These are phyloP conservation scores for Drosophila hydei DNA, from an alignment of 1,140 invertebrate species.

Conservation along the genomic window DNA sequence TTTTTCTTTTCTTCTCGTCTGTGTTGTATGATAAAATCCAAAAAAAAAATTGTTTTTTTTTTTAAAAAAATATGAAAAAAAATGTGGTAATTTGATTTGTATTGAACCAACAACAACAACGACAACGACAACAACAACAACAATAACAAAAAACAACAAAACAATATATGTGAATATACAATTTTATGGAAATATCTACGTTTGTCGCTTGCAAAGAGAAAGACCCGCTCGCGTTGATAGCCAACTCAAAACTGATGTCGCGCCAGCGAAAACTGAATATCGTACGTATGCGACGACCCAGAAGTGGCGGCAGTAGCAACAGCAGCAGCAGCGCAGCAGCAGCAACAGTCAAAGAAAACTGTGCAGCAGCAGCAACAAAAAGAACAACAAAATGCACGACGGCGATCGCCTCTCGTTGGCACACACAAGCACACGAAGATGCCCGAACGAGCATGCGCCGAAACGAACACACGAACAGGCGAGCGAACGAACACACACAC, in stretches of 20 bases:
- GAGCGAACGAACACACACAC: slow-evolving; percentile 17
- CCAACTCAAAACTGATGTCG: slow-evolving; percentile 84
- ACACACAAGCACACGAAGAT: slow-evolving; percentile 39
- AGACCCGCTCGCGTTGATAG: slow-evolving; percentile 84
- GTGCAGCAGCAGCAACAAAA: slow-evolving; percentile 31
- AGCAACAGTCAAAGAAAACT: slow-evolving; percentile 44
- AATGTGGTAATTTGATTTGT: slow-evolving; percentile 29
- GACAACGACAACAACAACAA: slow-evolving; percentile 72
- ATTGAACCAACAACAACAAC: slow-evolving; percentile 63
- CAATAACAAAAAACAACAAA: slow-evolving; percentile 75
- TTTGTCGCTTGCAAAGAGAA: slow-evolving; percentile 83
- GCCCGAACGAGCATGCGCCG: slow-evolving; percentile 43
- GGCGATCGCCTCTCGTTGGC: slow-evolving; percentile 44
- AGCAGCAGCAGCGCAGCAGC: slow-evolving; percentile 36
- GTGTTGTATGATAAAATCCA: slow-evolving; percentile 29
- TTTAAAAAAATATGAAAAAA: slow-evolving; percentile 41
- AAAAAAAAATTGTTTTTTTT: slow-evolving; percentile 2
- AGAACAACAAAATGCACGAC: slow-evolving; percentile 33
- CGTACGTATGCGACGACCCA: slow-evolving; percentile 63
- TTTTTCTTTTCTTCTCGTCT: slow-evolving; percentile 22
- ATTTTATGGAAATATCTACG: slow-evolving; percentile 79
- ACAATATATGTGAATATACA: slow-evolving; percentile 70
- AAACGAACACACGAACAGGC: slow-evolving; percentile 19
- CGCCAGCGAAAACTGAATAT: slow-evolving; percentile 76
- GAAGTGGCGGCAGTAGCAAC: slow-evolving; percentile 41